Evolutionary conservation across 2,888 invertebrate genomes (phyloP).

Genomic region (Drosophila nigritarsus): DNA sequence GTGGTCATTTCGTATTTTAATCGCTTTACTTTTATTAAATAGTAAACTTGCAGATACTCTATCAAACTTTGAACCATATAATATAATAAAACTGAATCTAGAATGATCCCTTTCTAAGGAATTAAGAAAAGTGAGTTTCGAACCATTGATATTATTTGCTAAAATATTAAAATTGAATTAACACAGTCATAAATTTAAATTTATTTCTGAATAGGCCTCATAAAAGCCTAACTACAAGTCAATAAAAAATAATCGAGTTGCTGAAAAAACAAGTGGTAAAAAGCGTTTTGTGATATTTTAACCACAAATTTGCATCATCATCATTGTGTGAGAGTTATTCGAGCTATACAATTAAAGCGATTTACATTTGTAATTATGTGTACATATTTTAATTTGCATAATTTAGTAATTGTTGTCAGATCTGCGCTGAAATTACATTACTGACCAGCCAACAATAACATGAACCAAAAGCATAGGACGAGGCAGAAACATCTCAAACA

Average conservation of each 20-base stretch:
- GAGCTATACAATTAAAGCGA: constrained; percentile 69
- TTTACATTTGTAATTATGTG: constrained; percentile 78
- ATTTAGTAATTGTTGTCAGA: constrained; percentile 65
- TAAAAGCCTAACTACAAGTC: background rate
- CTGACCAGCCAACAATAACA: background rate
- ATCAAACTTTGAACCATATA: background rate
- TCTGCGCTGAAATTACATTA: constrained; percentile 25
- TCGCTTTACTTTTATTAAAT: constrained; percentile 7
- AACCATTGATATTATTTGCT: background rate
- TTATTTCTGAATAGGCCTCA: background rate
- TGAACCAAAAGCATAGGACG: background rate
- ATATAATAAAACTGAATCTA: background rate
- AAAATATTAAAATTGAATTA: background rate
- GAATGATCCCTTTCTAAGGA: background rate
- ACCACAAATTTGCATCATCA: constrained; percentile 72
- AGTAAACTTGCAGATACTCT: constrained; percentile 24
- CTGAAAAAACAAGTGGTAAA: constrained; percentile 21
- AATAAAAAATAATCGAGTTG: constrained; percentile 31
- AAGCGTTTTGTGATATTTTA: constrained; percentile 54
- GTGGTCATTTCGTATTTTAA: constrained; percentile 62
- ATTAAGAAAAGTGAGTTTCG: background rate
- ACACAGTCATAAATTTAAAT: background rate
- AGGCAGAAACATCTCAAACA: constrained; percentile 7
- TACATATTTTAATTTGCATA: constrained; percentile 79
- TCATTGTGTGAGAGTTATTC: constrained; percentile 52